Base-by-base conservation (phyloP, 2,888 invertebrate genomes). In the Chalcosyrphus nemorum region DNA sequence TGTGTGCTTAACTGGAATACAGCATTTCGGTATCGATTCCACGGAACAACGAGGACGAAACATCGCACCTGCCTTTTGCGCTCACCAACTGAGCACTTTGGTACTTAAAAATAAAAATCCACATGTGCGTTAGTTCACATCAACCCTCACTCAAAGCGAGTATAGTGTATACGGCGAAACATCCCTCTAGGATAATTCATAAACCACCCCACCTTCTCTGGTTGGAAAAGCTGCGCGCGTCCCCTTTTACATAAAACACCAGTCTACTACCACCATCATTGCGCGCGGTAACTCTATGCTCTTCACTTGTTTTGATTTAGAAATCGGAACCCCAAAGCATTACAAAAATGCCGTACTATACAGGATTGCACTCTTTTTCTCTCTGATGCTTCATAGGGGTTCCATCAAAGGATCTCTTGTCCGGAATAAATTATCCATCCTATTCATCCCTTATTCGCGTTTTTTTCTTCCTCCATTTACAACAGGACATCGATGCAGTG, bases 251-350 rank as follows among this genome's bases (percentile, higher is more conserved):
- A 45, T n/a, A n/a, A 47, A 57, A 52, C 50, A 72, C 29, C 72
- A 74, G 17, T 59, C 35, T 41, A 38, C 11, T 4, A 59, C 7
- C 35, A 15, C 45, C 21, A 56, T 19, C 35, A 68, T 3, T 19
- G 19, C 47, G 9, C 6, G 11, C 45, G 11, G 17, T 24, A 35
- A 35, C n/a, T 38, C 19, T 11, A 15, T 41, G 21, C 45, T 32
- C 63, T 61, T 80, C 81, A 81, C 81, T 81, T 81, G 81, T 75
- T 81, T 68, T 75, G 63, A 75, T 75, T 81, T 56, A 47, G 27
- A 63, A 65, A 47, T 56, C 50, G 56, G 56, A 81, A 75, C 47
- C 52, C 63, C 78, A 50, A 57, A 41, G 54, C 24, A 45, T 65
- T 56, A 50, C 70, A 68, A 68, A 32, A 66, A 57, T 13, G 35